These are phyloP conservation scores for Coregonus clupeaformis DNA, from an alignment of 2,113 vertebrate genomes.

Conservation along the genomic window DNA sequence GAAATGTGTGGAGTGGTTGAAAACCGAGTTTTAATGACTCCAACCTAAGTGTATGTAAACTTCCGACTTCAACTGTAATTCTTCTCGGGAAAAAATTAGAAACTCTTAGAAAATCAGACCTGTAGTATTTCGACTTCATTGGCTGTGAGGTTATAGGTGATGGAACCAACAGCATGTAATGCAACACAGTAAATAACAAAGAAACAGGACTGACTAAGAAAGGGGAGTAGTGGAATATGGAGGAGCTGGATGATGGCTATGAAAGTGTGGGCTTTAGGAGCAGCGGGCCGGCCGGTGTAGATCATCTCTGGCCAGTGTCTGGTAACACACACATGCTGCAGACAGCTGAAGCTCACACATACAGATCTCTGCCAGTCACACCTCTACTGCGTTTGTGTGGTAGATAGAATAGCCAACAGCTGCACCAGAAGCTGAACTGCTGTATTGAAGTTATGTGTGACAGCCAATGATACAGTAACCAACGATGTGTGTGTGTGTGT, in stretches of 20 bases:
- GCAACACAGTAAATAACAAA: slow-evolving; percentile 21
- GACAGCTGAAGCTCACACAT: slow-evolving; percentile 53
- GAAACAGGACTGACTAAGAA: background rate
- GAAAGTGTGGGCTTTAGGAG: slow-evolving; percentile 33
- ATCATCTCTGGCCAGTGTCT: slow-evolving; percentile 36
- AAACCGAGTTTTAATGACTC: no score
- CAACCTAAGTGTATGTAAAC: no score
- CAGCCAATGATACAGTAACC: slow-evolving; percentile 34
- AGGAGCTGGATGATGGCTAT: slow-evolving; percentile 28
- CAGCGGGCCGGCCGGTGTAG: slow-evolving; percentile 23
- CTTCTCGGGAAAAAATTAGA: background rate
- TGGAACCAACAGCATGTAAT: background rate
- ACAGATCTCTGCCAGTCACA: slow-evolving; percentile 9
- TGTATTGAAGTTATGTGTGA: slow-evolving; percentile 35
- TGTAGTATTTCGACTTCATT: background rate
- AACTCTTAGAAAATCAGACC: background rate
- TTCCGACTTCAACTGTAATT: no score
- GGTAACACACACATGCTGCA: slow-evolving; percentile 24
- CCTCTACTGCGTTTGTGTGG: slow-evolving; percentile 34
- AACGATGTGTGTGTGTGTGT: background rate
- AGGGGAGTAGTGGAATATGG: background rate
- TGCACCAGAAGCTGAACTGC: slow-evolving; percentile 58
- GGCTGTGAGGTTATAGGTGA: background rate
- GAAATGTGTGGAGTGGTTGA: no score
- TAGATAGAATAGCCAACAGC: slow-evolving; percentile 61